Percentiles rank a stretch among this genome's conserved stretches.
Evolutionary conservation across 2,113 vertebrate species (phyloP).

Genomic region (Dendrocopos noguchii): DNA sequence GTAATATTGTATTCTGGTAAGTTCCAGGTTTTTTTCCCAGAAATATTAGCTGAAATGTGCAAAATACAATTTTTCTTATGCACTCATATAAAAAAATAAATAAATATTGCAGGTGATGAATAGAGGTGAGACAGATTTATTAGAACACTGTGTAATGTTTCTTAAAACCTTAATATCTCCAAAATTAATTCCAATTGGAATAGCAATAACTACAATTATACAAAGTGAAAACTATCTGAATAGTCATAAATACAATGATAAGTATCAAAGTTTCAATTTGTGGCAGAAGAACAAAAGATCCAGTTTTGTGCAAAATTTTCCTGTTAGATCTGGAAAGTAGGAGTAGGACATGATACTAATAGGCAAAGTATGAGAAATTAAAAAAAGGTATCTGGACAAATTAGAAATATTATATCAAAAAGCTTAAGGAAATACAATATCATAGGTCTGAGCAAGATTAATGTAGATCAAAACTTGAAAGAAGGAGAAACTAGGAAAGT

Average conservation of each 20-base stretch:
- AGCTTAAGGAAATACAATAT: background rate
- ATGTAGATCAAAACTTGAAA: background rate
- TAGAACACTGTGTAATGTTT: background rate
- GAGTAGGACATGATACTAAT: background rate
- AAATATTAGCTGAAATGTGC: background rate
- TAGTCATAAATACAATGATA: background rate
- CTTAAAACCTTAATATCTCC: background rate
- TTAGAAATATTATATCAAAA: background rate
- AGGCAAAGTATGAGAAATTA: background rate
- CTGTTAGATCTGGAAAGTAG: background rate
- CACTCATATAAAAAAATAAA: background rate
- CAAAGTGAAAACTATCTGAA: background rate
- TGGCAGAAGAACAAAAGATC: background rate
- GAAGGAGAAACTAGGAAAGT: background rate
- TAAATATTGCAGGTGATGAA: background rate
- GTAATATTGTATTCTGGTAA: constrained; percentile 35
- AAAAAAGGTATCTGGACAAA: background rate
- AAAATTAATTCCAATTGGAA: constrained; percentile 15
- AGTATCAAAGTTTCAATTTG: background rate
- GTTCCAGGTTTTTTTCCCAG: background rate
- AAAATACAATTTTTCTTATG: background rate
- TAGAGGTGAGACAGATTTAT: constrained; percentile 3
- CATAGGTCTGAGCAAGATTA: background rate
- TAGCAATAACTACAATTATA: background rate
- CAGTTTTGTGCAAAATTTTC: background rate